Base-by-base conservation (phyloP, 2,113 vertebrate genomes). In the Phodopus roborovskii region DNA sequence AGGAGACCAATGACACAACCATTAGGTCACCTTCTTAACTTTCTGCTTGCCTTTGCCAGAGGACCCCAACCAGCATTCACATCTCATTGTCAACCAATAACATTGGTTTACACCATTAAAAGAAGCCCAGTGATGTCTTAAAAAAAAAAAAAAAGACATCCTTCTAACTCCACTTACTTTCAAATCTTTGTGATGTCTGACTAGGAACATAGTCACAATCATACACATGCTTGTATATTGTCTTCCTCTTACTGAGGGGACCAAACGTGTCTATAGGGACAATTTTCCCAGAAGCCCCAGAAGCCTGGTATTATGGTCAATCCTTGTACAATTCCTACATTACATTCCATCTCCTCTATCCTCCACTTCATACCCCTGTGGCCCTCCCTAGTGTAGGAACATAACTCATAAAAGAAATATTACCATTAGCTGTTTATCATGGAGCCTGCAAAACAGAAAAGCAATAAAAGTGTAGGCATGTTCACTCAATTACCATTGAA, bases 361-460 rank as follows among this genome's bases (percentile, higher is more conserved):
- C 86, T 97, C 68, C 7, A 88, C 95, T 97, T 97, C 91, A 92
- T 92, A 96, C 90, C 98, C 98, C 98, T 98, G 97, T 98, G 98
- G 98, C 98, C 98, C 98, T 97, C 79, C 95, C 98, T 98, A 97
- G 97, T 98, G 96, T 94, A 96, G 92, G 95, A 92, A 91, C 98
- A 98, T 98, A 58, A 0, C 94, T 99, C 98, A 98, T 98, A 98
- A 97, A 97, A 66, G 83, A 98, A 98, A 98, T 98, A 98, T 98
- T 98, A 98, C 97, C 98, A 84, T 97, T 95, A 95, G 98, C 97
- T 98, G 98, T 99, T 99, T 98, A 98, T 99, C 98, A 98, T 92
- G 96, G 94, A 96, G 93, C 98, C 97, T 81, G 91, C 96, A 97
- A 98, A 98, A 97, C 95, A 97, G 97, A 98, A 98, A 98, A 98